Conservation (phyloP, 2,113 vertebrate genomes). For the Calidris pygmaea region DNA sequence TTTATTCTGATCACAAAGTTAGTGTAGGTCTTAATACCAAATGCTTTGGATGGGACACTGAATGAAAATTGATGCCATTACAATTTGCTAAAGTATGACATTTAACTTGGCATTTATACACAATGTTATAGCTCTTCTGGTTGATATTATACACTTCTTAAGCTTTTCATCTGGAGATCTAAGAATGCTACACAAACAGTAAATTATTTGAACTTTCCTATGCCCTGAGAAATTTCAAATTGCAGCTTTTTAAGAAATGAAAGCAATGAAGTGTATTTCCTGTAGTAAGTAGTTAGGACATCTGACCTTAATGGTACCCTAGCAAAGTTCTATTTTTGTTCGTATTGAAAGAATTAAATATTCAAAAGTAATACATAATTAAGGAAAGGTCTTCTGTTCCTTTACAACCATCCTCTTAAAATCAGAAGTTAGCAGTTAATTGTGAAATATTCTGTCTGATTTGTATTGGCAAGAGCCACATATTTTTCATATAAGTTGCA, state of each 20-base stretch:
- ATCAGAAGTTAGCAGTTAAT: background rate
- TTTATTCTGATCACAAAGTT: background rate
- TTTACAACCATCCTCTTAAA: background rate
- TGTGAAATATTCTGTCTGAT: background rate
- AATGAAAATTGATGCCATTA: background rate
- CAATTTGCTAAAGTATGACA: background rate
- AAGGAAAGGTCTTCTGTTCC: background rate
- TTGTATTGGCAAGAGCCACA: background rate
- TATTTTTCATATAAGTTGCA: background rate
- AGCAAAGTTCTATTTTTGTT: background rate
- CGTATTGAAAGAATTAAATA: background rate
- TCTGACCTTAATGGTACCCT: background rate
- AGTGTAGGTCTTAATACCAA: background rate
- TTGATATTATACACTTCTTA: background rate
- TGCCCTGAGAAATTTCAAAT: background rate
- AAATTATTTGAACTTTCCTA: background rate
- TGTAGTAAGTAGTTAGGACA: background rate
- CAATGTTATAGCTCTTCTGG: background rate
- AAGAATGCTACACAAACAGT: background rate
- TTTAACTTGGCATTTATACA: background rate
- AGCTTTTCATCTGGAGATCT: background rate
- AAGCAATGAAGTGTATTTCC: background rate
- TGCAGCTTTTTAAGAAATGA: background rate
- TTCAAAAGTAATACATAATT: background rate
- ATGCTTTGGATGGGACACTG: background rate